Evolutionary conservation across 2,888 invertebrate genomes (phyloP).

Genomic region (Branchipolynoe longqiensis): DNA sequence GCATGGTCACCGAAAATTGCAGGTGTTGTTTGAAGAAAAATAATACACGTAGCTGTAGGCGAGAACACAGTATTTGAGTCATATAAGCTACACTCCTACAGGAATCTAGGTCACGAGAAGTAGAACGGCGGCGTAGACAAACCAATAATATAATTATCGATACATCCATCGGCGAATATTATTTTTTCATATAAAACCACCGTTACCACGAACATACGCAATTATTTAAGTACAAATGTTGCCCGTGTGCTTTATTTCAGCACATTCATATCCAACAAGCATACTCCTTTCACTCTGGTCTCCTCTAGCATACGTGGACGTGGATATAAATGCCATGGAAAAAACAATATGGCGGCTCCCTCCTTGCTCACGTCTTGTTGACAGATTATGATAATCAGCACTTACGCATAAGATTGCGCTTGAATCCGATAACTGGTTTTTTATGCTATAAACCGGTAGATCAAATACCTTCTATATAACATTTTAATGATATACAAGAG

Average conservation of each 20-base stretch:
- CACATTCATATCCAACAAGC: not conserved
- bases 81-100: too few relatives aligned
- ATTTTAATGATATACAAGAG: slow-evolving; percentile 27
- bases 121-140: too few relatives aligned
- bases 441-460: not conserved
- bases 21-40: too few relatives aligned
- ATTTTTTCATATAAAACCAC: too few relatives aligned
- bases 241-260: slow-evolving; percentile 31
- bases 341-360: slow-evolving; percentile 18
- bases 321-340: not conserved
- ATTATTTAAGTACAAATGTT: too few relatives aligned
- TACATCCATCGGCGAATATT: too few relatives aligned
- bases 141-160: too few relatives aligned
- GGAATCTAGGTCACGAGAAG: too few relatives aligned
- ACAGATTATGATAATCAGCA: not conserved
- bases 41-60: too few relatives aligned
- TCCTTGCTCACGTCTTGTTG: slow-evolving; percentile 23
- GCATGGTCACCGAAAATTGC: too few relatives aligned
- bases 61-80: too few relatives aligned
- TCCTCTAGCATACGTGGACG: not conserved
- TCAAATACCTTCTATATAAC: slow-evolving; percentile 10
- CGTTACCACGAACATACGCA: too few relatives aligned
- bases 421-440: not conserved
- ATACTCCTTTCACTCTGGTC: not conserved
- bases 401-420: not conserved